A percentile compares a stretch with the other conserved stretches of the same genome.
Evolutionary conservation across 2,797 vertebrate genomes (phyloP).

Genomic region (Tamandua tetradactyla): DNA sequence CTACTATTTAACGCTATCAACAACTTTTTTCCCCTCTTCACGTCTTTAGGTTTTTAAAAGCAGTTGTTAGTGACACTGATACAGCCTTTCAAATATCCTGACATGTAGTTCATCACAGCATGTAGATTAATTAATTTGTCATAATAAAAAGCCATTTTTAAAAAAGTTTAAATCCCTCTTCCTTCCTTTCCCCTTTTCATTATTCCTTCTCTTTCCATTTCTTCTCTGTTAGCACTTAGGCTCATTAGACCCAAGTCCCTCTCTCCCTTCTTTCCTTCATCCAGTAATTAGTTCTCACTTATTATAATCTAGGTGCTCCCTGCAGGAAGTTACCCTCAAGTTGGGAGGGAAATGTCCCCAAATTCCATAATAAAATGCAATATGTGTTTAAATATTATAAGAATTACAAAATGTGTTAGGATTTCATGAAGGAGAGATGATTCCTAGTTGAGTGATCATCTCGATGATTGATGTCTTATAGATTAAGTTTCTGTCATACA

Average conservation of each 20-base stretch:
- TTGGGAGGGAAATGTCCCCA: not conserved
- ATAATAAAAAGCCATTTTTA: not conserved
- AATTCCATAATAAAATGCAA: constrained; percentile 1
- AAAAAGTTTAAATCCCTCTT: not conserved
- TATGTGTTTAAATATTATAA: not conserved
- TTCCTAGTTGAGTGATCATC: not conserved
- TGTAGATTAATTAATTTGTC: not conserved
- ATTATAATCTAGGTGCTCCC: not conserved
- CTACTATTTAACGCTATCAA: not conserved
- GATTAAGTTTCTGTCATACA: not conserved
- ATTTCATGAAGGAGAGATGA: not conserved
- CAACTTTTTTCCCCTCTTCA: not conserved
- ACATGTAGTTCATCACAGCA: not conserved
- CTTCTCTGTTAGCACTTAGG: not conserved
- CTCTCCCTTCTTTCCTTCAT: not conserved
- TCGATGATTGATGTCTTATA: not conserved
- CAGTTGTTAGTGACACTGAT: not conserved
- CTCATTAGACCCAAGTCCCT: not conserved
- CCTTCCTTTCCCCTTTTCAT: not conserved
- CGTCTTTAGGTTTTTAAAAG: not conserved
- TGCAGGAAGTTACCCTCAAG: not conserved
- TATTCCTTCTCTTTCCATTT: not conserved
- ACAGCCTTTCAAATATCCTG: not conserved
- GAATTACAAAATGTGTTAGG: not conserved
- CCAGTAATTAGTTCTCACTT: not conserved